Evolutionary conservation across 2,797 vertebrate genomes (phyloP), one percentile per base, ranked within the genome.

Genomic region (Dicrostonyx torquatus): DNA sequence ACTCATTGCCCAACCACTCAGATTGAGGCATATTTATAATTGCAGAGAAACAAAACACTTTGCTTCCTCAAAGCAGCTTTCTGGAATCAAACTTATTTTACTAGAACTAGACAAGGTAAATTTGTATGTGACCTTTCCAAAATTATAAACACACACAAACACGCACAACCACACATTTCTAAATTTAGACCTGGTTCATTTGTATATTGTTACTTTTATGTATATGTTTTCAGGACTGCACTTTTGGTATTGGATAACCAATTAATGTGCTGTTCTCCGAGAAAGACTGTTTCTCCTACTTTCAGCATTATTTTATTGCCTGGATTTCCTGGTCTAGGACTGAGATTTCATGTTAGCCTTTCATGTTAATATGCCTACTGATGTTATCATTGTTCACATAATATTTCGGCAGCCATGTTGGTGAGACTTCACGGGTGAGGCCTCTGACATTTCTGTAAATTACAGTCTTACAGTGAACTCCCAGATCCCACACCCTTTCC

Each of bases 71-170:
- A 94, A 79, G 26, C 12, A 78, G 43, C 55, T 79, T 92, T 80
- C 43, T 70, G 75, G 6, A 95, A 53, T 20, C 90, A 92, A 50
- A 6, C 34, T 84, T 76, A 43, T 72, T 84, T 89, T 45, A 92
- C 10, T 13, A 31, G 43, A 77, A 58, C 1, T 48, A 12, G 34
- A 6, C 2, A 86, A 88, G 9, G 53, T 66, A 24, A 5, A 48
- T 31, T 48, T 34, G 2, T n/a, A 20, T 24, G 45, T 7, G 29
- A 84, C 45, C 29, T 82, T 93, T 40, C 9, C 13, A 43, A 5
- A 73, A 6, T 79, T 86, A 79, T 64, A 60, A 92, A 24, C 48
- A 62, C 3, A 20, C 68, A n/a, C 15, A 31, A 14, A 20, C 2
- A 14, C 53, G 53, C 10, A 37, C 10, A 14, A 34, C 22, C 31